Percentiles rank a stretch among this genome's conserved stretches.
Evolutionary conservation across 2,113 vertebrate species (phyloP).

Genomic region (Anseranas semipalmata): DNA sequence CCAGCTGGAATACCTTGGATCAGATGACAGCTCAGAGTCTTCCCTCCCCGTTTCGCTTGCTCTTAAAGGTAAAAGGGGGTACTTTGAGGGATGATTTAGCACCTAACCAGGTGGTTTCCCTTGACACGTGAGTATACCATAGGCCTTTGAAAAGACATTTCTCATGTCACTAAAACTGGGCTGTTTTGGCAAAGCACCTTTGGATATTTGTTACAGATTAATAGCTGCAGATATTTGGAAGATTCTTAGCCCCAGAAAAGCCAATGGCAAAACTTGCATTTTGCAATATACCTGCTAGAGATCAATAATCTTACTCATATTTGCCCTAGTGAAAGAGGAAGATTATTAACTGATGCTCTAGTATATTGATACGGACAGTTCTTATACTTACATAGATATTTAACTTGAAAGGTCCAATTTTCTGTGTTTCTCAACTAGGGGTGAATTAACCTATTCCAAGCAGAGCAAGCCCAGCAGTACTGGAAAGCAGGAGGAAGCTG

Average conservation of each 20-base stretch:
- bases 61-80: not conserved
- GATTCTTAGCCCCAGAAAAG: not conserved
- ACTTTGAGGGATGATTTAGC: not conserved
- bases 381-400: not conserved
- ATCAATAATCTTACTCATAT: not conserved
- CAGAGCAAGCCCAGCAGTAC: not conserved
- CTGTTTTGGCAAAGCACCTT: not conserved
- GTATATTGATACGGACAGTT: too few species aligned
- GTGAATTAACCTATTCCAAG: not conserved
- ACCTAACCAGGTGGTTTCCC: not conserved
- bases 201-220: not conserved
- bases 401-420: not conserved
- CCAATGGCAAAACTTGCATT: not conserved
- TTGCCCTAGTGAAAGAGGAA: not conserved
- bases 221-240: not conserved
- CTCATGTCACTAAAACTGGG: not conserved
- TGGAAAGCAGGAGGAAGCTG: not conserved
- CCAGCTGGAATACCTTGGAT: not conserved
- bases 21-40: not conserved
- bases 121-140: not conserved
- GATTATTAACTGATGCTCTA: not conserved
- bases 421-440: not conserved
- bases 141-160: not conserved
- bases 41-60: not conserved
- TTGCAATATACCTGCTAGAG: not conserved